Evolutionary conservation across 2,797 vertebrate genomes (phyloP), one percentile per base, ranked within the genome.

Genomic region (Anniella stebbinsi): DNA sequence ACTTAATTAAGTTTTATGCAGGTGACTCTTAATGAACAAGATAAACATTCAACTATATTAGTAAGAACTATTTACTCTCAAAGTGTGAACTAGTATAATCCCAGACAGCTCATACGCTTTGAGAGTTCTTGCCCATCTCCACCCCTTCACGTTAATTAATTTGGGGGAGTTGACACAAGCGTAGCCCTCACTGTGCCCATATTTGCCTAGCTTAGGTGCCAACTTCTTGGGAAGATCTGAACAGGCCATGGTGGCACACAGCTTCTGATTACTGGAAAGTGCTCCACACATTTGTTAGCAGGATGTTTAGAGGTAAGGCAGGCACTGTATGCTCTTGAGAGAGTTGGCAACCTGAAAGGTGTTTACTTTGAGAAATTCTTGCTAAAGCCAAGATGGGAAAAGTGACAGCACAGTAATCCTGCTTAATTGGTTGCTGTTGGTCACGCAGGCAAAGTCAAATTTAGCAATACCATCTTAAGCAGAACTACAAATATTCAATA

Each of bases 1-100:
- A 78, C 41, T 66, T 87, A 87, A 87, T 87, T 78, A 66, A 36
- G 33, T 25, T 83, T 48, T 28, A 83, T 36, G 83, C 69, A 73
- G 41, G 38, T 76, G 57, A 36, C 30, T 73, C 51, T 75, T 86
- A 86, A 86, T 18, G 36, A n/a, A 25, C 51, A 86, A 77, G 86
- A 66, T 63, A 63, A 80, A 81, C 21, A 81, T 36, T 63, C 25
- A 3, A n/a, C 73, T 66, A 13, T 25, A 67, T 33, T 63, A 63
- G 45, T 51, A 51, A 78, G 11, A 78, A 69, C 11, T 48, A 78
- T 28, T 69, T 67, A 60, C 17, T 77, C 2, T 18, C 8, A 41
- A 77, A 60, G 86, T 51, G 41, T 78, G 9, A 36, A 41, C 41
- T 25, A 78, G 30, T 67, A 51, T 51, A 78, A n/a, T 51, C 30